These are phyloP conservation scores for Prunella himalayana DNA, from an alignment of 2,113 vertebrate species.

Conservation along the genomic window DNA sequence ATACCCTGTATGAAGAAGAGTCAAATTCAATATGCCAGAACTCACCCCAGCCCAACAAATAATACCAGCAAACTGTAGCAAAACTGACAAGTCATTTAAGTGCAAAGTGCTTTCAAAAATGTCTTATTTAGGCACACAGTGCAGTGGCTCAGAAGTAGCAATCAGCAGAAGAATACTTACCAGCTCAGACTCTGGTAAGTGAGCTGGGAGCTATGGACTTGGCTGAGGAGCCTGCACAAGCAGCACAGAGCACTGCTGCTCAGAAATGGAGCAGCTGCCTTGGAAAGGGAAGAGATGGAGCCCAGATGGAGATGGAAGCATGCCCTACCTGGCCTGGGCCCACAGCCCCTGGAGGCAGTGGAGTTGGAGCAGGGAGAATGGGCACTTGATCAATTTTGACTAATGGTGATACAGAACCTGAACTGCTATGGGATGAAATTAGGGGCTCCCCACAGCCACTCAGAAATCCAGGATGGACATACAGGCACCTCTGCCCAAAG, in stretches of 20 bases:
- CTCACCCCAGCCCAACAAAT: background rate
- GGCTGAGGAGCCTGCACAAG: background rate
- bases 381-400: background rate
- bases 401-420: background rate
- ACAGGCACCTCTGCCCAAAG: background rate
- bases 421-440: background rate
- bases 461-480: fast-evolving
- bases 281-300: background rate
- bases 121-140: background rate
- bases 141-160: background rate
- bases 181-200: background rate
- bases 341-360: background rate
- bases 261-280: background rate
- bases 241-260: background rate
- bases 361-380: fast-evolving
- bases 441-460: background rate
- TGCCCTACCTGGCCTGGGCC: background rate
- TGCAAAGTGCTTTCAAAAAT: background rate
- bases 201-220: background rate
- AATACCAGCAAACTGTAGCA: background rate
- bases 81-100: background rate
- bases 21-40: background rate
- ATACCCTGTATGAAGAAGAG: background rate
- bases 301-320: background rate
- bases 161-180: background rate